Conservation (phyloP, 2,888 invertebrate species). For the Baccha elongata region DNA sequence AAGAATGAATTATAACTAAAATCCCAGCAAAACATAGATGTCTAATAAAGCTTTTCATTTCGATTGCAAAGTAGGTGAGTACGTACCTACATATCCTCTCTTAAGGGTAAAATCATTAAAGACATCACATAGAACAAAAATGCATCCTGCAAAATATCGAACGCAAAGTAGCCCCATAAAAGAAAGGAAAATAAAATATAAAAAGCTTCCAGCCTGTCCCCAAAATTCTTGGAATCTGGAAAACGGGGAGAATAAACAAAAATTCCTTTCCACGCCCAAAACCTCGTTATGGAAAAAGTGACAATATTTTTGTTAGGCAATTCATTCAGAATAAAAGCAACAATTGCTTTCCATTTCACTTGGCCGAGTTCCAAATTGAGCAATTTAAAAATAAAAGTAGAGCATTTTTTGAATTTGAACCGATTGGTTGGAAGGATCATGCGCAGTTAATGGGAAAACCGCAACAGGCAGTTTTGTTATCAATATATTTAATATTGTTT, state of each 20-base stretch:
- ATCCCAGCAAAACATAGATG: too few species aligned
- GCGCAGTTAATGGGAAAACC: slow-evolving; percentile 30
- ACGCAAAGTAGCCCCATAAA: slow-evolving; percentile 43
- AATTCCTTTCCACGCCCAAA: slow-evolving; percentile 72
- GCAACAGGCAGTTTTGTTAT: slow-evolving; percentile 63
- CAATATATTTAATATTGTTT: slow-evolving; percentile 4
- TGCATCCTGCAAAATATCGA: slow-evolving; percentile 71
- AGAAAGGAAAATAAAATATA: slow-evolving; percentile 3
- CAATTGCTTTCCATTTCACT: slow-evolving; percentile 72
- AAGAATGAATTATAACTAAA: too few species aligned
- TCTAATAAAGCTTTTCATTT: slow-evolving; percentile 12
- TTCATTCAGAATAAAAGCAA: slow-evolving; percentile 56
- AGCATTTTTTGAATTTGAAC: slow-evolving; percentile 44
- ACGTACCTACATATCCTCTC: background rate
- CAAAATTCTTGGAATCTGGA: slow-evolving; percentile 66
- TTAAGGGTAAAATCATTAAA: slow-evolving; percentile 13
- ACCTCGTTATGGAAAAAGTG: background rate
- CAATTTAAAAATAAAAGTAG: background rate
- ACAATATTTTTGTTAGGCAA: slow-evolving; percentile 43
- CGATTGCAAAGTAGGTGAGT: background rate
- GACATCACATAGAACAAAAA: slow-evolving; percentile 13
- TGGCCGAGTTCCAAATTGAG: slow-evolving; percentile 53
- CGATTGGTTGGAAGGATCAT: slow-evolving; percentile 57
- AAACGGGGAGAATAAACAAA: slow-evolving; percentile 40
- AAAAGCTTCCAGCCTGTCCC: slow-evolving; percentile 60